Evolutionary conservation across 1,140 invertebrate species (phyloP), one percentile per base, ranked within the genome.

Genomic region (Mamestra configurata): DNA sequence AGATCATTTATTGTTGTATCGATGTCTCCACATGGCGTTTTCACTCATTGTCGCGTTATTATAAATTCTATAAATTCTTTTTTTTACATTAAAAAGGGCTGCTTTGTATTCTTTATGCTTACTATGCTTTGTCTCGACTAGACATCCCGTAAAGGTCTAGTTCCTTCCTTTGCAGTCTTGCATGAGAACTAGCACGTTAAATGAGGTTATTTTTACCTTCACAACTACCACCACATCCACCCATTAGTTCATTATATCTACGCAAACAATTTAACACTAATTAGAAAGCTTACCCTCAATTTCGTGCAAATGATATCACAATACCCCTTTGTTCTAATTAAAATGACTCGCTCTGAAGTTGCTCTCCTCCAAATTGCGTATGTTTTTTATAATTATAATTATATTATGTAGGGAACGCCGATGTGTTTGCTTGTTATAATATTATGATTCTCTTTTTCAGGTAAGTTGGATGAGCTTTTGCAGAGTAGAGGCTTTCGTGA

Each of bases 301-400:
- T 72, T 70, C 24, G 22, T 35, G 22, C 15, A 55, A 55, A 66
- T 43, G n/a, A 66, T 66, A 66, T 66, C 7, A 55, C 27, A 72
- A 22, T 20, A 22, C 46, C 13, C 24, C 31, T 55, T 53, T 55
- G 27, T 72, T 37, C 37, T 55, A 55, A 55, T 55, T 49, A 72
- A 72, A 55, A 55, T 18, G 51, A 22, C 51, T 4, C n/a, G 27
- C 46, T 40, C 6, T 31, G 24, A 70, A 49, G 22, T 51, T 70
- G 35, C 31, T 18, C 46, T 57, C 35, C 4, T 71, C 22, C 20
- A 40, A 40, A 71, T 71, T 53, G 49, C 18, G 61, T 71, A 20
- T 68, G 68, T 71, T 31, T 49, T 6, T 18, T 24, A 53, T 66
- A 66, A 61, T 61, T 37, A 35, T 61, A 37, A 61, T 61, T 37